Percentiles rank a stretch among this genome's conserved stretches.
phyloP scores from a whole-genome alignment of 1,140 invertebrate genomes.

The Monomorium pharaonis region DNA sequence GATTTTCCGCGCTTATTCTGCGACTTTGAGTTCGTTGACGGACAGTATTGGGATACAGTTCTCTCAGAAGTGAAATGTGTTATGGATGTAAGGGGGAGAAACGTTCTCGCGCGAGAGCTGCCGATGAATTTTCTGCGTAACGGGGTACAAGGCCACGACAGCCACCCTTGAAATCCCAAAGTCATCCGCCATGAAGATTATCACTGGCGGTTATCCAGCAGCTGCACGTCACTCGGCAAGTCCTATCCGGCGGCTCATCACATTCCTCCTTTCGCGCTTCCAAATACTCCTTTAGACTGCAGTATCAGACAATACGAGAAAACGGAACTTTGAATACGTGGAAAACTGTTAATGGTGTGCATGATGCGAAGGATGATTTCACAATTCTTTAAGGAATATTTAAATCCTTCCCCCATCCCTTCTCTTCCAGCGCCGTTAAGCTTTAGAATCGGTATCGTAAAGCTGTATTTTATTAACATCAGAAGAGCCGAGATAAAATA shows the following conservation, averaged over 20 bases:
- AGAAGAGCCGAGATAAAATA: slow-evolving; percentile 10
- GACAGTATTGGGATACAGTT: slow-evolving; percentile 15
- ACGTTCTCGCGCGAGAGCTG: slow-evolving; percentile 33
- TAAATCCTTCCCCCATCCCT: background rate
- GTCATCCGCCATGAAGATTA: slow-evolving; percentile 2
- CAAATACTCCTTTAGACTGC: slow-evolving; percentile 53
- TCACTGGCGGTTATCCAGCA: slow-evolving; percentile 29
- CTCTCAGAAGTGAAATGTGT: slow-evolving; percentile 33
- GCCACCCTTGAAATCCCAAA: slow-evolving; percentile 19
- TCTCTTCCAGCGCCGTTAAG: background rate
- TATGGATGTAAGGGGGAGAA: slow-evolving; percentile 38
- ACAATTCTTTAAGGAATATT: background rate
- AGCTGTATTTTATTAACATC: slow-evolving; percentile 7
- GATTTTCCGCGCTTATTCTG: slow-evolving; percentile 20
- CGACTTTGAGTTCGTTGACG: slow-evolving; percentile 26
- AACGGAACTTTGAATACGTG: slow-evolving; percentile 54
- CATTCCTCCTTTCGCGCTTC: slow-evolving; percentile 57
- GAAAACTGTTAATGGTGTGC: slow-evolving; percentile 43
- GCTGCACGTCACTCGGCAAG: slow-evolving; percentile 21
- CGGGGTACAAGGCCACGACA: background rate
- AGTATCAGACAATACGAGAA: slow-evolving; percentile 65
- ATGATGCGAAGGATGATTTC: slow-evolving; percentile 46
- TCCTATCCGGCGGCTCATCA: slow-evolving; percentile 27
- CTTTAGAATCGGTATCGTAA: slow-evolving; percentile 27
- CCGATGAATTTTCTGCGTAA: slow-evolving; percentile 33